phyloP scores from a whole-genome alignment of 2,888 invertebrate genomes.

The Zaprionus lineosus region DNA sequence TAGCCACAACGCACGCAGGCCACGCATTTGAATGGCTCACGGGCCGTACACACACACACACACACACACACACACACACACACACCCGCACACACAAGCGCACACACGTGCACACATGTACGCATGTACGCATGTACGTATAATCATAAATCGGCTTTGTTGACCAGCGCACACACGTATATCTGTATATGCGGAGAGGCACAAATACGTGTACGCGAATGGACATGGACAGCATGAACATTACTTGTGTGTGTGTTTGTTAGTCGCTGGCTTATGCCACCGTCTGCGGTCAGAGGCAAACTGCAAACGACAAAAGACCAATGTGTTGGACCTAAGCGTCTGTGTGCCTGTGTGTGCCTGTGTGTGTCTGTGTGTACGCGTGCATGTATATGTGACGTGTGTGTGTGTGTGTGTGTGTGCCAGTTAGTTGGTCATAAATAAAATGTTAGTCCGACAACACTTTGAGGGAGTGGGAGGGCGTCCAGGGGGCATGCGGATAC shows the following conservation, averaged over 20 bases:
- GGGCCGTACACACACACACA: slow-evolving; percentile 30
- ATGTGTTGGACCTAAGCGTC: slow-evolving; percentile 27
- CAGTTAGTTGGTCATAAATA: slow-evolving; percentile 61
- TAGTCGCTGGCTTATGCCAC: slow-evolving; percentile 55
- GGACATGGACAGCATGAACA: too few species aligned
- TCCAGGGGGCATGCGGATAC: slow-evolving; percentile 49
- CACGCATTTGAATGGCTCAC: slow-evolving; percentile 56
- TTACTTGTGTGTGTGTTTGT: slow-evolving; percentile 30
- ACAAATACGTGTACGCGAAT: too few species aligned
- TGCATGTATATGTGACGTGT: too few species aligned
- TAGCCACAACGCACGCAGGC: slow-evolving; percentile 68
- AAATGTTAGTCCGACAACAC: slow-evolving; percentile 73
- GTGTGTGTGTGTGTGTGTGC: slow-evolving; percentile 22
- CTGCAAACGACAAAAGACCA: slow-evolving; percentile 45
- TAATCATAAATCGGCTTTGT: slow-evolving; percentile 52
- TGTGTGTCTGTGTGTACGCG: not conserved
- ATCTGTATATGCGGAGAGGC: too few species aligned
- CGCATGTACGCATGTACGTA: too few species aligned
- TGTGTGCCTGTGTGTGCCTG: not conserved
- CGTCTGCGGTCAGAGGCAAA: slow-evolving; percentile 56
- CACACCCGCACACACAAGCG: too few species aligned
- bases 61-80: slow-evolving; percentile 10
- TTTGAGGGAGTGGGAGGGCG: slow-evolving; percentile 10
- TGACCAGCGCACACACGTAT: slow-evolving; percentile 49
- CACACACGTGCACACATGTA: too few species aligned